Conservation (phyloP, 2,113 vertebrate species). For the Sarotherodon lohbergeri region DNA sequence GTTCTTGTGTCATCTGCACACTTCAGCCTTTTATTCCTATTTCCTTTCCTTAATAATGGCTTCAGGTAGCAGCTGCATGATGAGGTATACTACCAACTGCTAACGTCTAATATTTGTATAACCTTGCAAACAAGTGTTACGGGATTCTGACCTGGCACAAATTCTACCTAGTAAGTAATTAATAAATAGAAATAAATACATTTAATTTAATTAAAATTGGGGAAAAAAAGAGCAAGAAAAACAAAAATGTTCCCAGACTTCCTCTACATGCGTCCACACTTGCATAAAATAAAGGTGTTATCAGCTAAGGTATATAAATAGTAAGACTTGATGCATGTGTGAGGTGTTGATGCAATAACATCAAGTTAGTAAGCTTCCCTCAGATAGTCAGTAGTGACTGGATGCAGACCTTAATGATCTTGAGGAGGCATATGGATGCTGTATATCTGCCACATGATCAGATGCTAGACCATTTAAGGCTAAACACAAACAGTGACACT, state of each 20-base stretch:
- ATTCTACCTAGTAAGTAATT: background rate
- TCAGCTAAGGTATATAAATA: background rate
- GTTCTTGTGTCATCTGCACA: background rate
- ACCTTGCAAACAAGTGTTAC: background rate
- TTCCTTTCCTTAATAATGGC: background rate
- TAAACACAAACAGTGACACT: background rate
- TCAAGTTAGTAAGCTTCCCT: background rate
- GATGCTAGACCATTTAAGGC: background rate
- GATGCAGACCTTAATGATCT: background rate
- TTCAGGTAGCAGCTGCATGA: background rate
- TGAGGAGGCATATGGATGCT: background rate
- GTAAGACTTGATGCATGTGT: background rate
- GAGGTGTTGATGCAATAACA: background rate
- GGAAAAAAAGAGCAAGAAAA: background rate
- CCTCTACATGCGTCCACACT: background rate
- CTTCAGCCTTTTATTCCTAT: accelerated
- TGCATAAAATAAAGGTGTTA: background rate
- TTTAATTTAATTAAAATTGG: background rate
- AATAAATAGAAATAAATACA: background rate
- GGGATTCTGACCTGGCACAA: background rate
- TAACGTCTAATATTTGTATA: background rate
- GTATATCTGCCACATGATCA: background rate
- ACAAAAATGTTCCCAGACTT: background rate
- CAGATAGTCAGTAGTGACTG: background rate
- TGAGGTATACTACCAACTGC: background rate